phyloP scores from a whole-genome alignment of 2,113 vertebrate species.

The Podocnemis expansa region DNA sequence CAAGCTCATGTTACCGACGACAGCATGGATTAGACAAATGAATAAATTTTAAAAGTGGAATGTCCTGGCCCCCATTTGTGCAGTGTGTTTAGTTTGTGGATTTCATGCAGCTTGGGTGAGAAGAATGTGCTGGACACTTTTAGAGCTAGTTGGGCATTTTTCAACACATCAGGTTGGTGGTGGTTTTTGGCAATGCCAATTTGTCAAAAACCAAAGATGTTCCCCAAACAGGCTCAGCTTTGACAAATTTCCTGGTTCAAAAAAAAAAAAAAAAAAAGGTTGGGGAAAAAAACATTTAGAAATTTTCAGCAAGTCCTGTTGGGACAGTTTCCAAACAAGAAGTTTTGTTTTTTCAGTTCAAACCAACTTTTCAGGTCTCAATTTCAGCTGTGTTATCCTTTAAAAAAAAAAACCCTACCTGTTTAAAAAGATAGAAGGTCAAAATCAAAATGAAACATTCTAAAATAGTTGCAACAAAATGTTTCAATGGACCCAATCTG shows the following conservation, averaged over 20 bases:
- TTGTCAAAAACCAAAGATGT: not conserved
- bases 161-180: too few species aligned
- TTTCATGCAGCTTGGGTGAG: not conserved
- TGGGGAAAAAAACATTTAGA: not conserved
- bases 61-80: not conserved
- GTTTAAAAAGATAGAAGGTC: not conserved
- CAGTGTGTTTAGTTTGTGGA: not conserved
- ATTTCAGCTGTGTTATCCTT: not conserved
- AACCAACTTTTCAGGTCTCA: not conserved
- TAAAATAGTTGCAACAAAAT: not conserved
- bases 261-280: too few species aligned
- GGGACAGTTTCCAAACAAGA: not conserved
- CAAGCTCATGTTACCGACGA: not conserved
- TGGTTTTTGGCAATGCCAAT: not conserved
- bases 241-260: not conserved
- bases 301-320: not conserved
- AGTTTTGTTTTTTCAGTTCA: not conserved
- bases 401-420: too few species aligned
- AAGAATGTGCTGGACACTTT: not conserved
- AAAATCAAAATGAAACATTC: not conserved
- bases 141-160: not conserved
- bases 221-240: not conserved
- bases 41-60: not conserved
- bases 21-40: not conserved
- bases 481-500: not conserved